Conservation (phyloP, 2,888 invertebrate species). For the Branchipolynoe longqiensis region DNA sequence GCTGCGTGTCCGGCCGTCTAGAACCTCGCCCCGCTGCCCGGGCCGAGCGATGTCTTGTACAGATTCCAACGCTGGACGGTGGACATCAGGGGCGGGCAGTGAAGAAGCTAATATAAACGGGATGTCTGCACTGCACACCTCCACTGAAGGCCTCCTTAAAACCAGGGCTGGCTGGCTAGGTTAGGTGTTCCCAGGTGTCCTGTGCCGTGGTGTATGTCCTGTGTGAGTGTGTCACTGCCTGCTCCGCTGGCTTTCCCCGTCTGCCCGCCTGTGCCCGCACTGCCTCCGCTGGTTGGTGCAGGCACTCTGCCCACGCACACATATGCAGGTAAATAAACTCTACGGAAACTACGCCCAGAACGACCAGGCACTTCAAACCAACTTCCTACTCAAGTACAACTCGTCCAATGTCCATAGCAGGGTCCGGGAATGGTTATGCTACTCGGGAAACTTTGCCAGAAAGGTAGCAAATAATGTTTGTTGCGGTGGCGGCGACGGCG, state of each 20-base stretch:
- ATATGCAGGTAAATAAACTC: constrained; percentile 55
- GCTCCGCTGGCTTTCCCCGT: background rate
- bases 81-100: too few relatives aligned
- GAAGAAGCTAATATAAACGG: too few relatives aligned
- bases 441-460: constrained; percentile 5
- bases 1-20: background rate
- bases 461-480: constrained; percentile 21
- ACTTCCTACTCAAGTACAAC: background rate
- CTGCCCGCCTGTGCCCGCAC: background rate
- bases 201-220: background rate
- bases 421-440: background rate
- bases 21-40: background rate
- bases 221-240: background rate
- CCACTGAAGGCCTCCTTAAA: too few relatives aligned
- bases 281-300: background rate
- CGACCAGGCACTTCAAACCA: background rate
- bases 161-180: background rate
- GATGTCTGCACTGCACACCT: too few relatives aligned
- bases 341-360: background rate
- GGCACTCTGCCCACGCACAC: too few relatives aligned
- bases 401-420: background rate
- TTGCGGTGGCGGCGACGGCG: too few relatives aligned
- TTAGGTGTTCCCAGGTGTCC: constrained; percentile 16
- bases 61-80: too few relatives aligned
- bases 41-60: too few relatives aligned